Conservation (phyloP, 1,140 invertebrate genomes). For the Lasioglossum albipes region DNA sequence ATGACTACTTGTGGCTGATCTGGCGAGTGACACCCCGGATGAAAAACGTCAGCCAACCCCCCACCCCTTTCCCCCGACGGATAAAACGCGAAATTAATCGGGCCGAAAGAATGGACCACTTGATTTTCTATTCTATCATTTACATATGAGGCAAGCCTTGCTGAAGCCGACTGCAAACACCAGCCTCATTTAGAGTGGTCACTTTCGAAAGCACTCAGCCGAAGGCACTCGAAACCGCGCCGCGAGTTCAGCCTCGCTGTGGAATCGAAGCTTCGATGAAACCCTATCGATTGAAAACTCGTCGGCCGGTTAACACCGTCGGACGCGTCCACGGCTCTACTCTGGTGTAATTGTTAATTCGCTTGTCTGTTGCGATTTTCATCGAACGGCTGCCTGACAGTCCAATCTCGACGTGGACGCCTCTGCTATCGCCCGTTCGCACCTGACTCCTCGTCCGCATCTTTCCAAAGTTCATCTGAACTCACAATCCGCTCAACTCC, state of each 20-base stretch:
- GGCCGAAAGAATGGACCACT: constrained; percentile 53
- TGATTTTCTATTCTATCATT: constrained; percentile 68
- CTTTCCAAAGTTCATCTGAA: too few species aligned
- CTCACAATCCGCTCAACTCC: too few species aligned
- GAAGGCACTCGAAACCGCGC: constrained; percentile 57
- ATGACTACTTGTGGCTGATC: neutral
- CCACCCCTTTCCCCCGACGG: neutral
- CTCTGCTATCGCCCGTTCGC: too few species aligned
- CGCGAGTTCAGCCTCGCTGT: constrained; percentile 38
- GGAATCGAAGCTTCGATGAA: constrained; percentile 44
- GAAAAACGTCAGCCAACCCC: constrained; percentile 34
- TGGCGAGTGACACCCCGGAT: constrained; percentile 5
- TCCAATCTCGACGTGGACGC: too few species aligned
- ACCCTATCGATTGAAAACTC: constrained; percentile 57
- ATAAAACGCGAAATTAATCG: constrained; percentile 57
- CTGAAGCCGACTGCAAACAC: constrained; percentile 66
- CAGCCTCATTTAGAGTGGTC: constrained; percentile 64
- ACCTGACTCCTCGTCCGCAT: too few species aligned
- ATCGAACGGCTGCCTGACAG: too few species aligned
- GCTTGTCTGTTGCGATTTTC: neutral
- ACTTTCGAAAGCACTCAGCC: constrained; percentile 67
- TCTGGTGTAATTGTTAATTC: constrained; percentile 26
- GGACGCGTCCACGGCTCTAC: neutral
- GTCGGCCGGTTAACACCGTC: neutral
- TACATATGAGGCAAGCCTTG: constrained; percentile 65